phyloP scores from a whole-genome alignment of 2,113 vertebrate species.

The Hypocryptadius cinnamomeus region DNA sequence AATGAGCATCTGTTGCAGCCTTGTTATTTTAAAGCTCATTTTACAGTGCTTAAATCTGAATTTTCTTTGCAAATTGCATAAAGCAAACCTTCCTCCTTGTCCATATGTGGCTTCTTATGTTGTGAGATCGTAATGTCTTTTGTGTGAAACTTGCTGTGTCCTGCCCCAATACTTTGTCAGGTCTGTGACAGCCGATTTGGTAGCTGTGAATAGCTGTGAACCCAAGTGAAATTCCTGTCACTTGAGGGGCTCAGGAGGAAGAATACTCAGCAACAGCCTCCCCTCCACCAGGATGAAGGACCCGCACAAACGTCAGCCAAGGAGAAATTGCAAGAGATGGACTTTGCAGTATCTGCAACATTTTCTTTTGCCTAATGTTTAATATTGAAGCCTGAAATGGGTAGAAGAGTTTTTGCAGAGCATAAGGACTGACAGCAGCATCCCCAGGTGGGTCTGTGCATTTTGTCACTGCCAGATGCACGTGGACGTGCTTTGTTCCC shows the following conservation, averaged over 20 bases:
- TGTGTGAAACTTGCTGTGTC: background rate
- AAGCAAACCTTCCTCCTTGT: background rate
- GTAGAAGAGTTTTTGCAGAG: background rate
- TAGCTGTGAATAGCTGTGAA: background rate
- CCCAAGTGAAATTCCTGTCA: background rate
- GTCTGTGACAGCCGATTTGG: background rate
- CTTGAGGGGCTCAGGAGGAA: background rate
- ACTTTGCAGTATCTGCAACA: background rate
- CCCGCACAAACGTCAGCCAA: background rate
- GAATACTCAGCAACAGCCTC: background rate
- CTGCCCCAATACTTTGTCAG: background rate
- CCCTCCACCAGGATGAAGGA: background rate
- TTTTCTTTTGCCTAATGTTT: background rate
- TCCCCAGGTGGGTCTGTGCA: background rate
- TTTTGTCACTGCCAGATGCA: background rate
- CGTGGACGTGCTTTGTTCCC: accelerated
- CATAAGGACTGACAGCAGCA: background rate
- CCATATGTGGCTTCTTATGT: background rate
- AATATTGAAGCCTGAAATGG: background rate
- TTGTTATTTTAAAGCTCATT: background rate
- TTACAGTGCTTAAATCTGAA: background rate
- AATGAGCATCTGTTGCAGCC: background rate
- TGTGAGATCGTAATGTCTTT: background rate
- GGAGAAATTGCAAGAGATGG: background rate
- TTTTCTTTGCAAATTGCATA: background rate